Evolutionary conservation across 2,797 vertebrate genomes (phyloP).

Genomic region (Crax fasciolata): DNA sequence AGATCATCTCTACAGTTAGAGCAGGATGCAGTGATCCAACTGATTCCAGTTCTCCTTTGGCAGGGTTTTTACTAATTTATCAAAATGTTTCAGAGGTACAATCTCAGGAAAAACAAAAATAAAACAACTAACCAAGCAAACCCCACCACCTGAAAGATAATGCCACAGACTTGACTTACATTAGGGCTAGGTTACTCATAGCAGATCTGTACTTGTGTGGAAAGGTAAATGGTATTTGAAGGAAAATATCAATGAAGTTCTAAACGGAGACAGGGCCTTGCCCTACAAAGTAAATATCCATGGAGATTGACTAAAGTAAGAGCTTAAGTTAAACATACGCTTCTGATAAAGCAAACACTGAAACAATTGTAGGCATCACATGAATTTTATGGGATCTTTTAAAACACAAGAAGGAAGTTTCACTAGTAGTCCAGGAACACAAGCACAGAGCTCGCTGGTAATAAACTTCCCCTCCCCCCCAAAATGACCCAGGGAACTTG

Average conservation of each 20-base stretch:
- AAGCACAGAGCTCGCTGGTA: neutral
- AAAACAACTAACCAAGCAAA: neutral
- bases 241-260: slow-evolving; percentile 23
- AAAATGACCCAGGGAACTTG: neutral
- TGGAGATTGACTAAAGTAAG: neutral
- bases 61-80: neutral
- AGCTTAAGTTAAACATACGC: neutral
- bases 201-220: neutral
- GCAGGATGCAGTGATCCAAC: neutral
- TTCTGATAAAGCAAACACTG: slow-evolving; percentile 27
- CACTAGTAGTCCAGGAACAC: neutral
- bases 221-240: neutral
- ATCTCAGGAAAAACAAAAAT: neutral
- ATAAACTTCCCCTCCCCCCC: no score
- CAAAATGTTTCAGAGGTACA: neutral
- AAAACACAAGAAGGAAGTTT: neutral
- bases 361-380: neutral
- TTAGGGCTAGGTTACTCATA: neutral
- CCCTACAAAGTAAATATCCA: slow-evolving; percentile 15
- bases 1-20: fast-evolving
- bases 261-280: neutral
- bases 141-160: neutral
- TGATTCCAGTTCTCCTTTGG: neutral
- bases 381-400: neutral
- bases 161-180: neutral